Base-by-base conservation (phyloP, 2,888 invertebrate genomes). In the Pseudococcus viburni region DNA sequence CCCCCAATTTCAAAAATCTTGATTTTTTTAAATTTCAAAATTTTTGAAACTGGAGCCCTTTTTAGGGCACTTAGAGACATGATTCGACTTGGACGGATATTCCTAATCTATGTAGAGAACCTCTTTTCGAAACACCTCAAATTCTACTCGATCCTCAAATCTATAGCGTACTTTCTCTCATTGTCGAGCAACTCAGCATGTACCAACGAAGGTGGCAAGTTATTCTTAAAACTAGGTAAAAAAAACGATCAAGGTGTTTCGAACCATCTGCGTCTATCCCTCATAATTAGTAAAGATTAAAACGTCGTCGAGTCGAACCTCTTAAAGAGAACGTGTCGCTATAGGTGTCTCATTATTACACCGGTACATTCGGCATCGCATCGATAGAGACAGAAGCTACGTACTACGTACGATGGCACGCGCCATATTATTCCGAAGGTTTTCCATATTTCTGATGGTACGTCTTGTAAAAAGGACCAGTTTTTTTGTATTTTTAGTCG, bases 281-380 rank as follows among this genome's bases (percentile, higher is more conserved):
- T 55, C 88, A 88, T 88, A 88, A 88, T 88, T 88, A 88, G 88
- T 80, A 55, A 77, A 80, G 88, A 88, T 88, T 88, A 88, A 88
- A 87, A 48, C 59, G 59, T 59, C 86, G 73, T 42, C 73, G 84
- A 26, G 73, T 51, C 12, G 22, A 87, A 77, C 73, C 55, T 73
- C 48, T 77, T 87, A 73, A 46, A 68, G 33, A 73, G 73, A 39
- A 73, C 73, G 73, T 73, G 73, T 73, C 73, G 73, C 73, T 33
- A 73, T 73, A 73, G 73, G 73, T 46, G 80, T 46, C 46, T 83
- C 11, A 77, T 42, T 33, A 77, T 77, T 77, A 77, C 77, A 22
- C 64, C 64, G 64, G 64, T 19, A 64, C 64, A 64, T 22, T 59
- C 64, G 64, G 12, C 59, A 59, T 42, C 42, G 42, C 26, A 5